A percentile compares a stretch with the other conserved stretches of the same genome.
Conservation (phyloP, 2,797 vertebrate genomes). For the Falco rusticolus region DNA sequence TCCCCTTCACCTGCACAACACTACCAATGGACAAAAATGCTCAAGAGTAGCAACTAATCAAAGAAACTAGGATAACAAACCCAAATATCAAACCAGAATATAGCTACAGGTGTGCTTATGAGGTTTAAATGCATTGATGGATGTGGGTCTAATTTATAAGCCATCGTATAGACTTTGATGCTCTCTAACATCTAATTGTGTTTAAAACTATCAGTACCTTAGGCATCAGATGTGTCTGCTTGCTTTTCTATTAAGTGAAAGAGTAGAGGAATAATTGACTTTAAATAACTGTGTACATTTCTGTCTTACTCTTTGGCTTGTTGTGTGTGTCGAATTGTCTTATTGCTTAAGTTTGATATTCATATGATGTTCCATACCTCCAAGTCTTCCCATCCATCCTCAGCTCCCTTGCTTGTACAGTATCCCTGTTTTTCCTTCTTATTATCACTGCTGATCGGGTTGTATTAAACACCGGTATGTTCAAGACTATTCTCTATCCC, state of each 20-base stretch:
- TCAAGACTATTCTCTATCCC: not conserved
- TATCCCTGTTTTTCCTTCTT: not conserved
- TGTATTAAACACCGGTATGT: not conserved
- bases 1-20: not conserved
- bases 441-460: not conserved
- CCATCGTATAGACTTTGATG: not conserved
- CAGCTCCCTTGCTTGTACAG: not conserved
- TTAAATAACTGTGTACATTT: not conserved
- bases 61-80: not conserved
- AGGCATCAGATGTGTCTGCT: not conserved
- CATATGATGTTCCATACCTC: not conserved
- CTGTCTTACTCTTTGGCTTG: not conserved
- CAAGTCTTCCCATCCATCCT: not conserved
- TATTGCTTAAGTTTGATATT: not conserved
- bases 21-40: not conserved
- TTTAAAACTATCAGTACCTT: not conserved
- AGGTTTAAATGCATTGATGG: not conserved
- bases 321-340: not conserved
- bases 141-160: not conserved
- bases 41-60: not conserved
- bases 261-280: not conserved
- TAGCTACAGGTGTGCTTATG: not conserved
- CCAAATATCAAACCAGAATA: not conserved
- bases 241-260: not conserved
- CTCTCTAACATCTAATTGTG: not conserved